Evolutionary conservation across 1,140 invertebrate genomes (phyloP).

Genomic region (Neuroterus valhalla): DNA sequence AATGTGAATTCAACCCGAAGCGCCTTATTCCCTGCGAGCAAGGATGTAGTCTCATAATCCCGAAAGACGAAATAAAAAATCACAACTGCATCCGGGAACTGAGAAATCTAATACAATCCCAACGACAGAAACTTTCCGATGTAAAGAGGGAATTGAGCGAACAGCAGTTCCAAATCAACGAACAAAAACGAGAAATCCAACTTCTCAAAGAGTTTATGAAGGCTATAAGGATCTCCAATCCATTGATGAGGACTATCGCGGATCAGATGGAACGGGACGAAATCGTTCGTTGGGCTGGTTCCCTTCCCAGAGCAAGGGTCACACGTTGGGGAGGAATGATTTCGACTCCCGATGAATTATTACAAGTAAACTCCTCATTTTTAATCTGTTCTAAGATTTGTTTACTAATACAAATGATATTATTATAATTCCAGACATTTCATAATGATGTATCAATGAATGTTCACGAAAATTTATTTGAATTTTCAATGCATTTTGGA

Average conservation of each 20-base stretch:
- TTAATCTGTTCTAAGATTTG: background rate
- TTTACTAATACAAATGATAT: no score
- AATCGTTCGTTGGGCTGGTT: slow-evolving; percentile 92
- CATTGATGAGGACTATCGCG: slow-evolving; percentile 89
- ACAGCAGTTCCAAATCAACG: slow-evolving; percentile 89
- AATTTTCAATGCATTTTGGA: no score
- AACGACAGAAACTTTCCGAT: slow-evolving; percentile 89
- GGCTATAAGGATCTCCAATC: slow-evolving; percentile 91
- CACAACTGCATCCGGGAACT: slow-evolving; percentile 96
- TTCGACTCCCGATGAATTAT: slow-evolving; percentile 93
- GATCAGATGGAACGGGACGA: slow-evolving; percentile 96
- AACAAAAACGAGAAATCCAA: slow-evolving; percentile 91
- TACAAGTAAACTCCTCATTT: slow-evolving; percentile 81
- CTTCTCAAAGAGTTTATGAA: slow-evolving; percentile 94
- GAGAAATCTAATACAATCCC: slow-evolving; percentile 87
- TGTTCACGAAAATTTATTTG: no score
- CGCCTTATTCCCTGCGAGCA: slow-evolving; percentile 93
- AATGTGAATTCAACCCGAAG: slow-evolving; percentile 96
- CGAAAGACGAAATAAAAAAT: slow-evolving; percentile 95
- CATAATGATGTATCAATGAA: no score
- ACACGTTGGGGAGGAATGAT: slow-evolving; percentile 98
- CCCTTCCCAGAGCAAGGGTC: slow-evolving; percentile 89
- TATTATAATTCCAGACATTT: no score
- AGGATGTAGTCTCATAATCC: slow-evolving; percentile 94
- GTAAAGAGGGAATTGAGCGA: slow-evolving; percentile 91